phyloP scores from a whole-genome alignment of 2,888 invertebrate genomes.

The Brachypterus glaber region DNA sequence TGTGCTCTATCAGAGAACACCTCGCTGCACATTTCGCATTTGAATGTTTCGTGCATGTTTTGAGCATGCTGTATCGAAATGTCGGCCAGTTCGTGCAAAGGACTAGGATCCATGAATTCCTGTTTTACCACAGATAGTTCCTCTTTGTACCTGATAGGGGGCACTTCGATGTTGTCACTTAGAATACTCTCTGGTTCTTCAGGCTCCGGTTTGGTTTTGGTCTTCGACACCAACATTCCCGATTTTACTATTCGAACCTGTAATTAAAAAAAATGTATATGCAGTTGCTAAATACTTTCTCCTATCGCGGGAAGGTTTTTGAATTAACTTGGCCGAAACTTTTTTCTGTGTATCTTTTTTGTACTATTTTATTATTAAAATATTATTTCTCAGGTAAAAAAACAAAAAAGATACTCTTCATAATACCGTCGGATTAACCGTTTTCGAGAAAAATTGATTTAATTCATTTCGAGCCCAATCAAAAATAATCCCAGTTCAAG shows the following conservation, averaged over 20 bases:
- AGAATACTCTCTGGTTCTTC: constrained; percentile 30
- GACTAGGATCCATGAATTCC: constrained; percentile 40
- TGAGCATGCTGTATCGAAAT: constrained; percentile 41
- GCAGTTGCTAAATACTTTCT: constrained; percentile 15
- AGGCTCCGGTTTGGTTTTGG: constrained; percentile 26
- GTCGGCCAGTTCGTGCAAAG: constrained; percentile 45
- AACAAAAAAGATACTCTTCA: no score
- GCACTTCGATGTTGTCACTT: constrained; percentile 17
- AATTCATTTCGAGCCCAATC: no score
- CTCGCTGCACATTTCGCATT: constrained; percentile 75
- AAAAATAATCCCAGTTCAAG: no score
- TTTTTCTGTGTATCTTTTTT: no score
- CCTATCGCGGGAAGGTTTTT: no score
- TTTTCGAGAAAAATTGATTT: no score
- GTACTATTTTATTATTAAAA: no score
- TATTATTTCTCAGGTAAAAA: no score
- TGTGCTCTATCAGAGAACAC: constrained; percentile 66
- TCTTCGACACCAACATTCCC: constrained; percentile 39
- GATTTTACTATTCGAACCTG: constrained; percentile 38
- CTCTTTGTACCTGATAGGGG: constrained; percentile 2
- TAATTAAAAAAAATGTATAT: no score
- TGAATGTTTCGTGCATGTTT: constrained; percentile 52
- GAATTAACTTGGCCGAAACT: no score
- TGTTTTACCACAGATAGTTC: constrained; percentile 29
- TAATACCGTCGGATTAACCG: no score